A percentile compares a stretch with the other conserved stretches of the same genome.
These are phyloP conservation scores for Cardiocondyla obscurior DNA, from an alignment of 1,140 invertebrate genomes.

Conservation along the genomic window DNA sequence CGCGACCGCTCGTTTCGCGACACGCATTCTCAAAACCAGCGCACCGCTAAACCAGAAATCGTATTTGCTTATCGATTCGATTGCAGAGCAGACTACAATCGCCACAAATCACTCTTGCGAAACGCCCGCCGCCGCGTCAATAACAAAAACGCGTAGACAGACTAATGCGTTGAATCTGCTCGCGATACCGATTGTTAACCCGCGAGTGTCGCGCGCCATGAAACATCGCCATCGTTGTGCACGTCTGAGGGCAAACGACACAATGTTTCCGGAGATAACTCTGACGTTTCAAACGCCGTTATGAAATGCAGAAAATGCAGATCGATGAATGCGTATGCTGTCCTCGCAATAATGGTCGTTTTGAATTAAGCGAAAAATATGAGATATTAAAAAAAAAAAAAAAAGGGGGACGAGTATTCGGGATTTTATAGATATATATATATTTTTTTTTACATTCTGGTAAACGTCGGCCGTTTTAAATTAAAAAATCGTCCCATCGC, in stretches of 20 bases:
- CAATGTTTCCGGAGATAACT: conserved; percentile 36
- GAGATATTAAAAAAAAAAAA: neutral
- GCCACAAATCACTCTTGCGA: conserved; percentile 53
- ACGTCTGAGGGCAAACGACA: conserved; percentile 16
- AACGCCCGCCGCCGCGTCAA: conserved; percentile 49
- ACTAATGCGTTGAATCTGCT: conserved; percentile 63
- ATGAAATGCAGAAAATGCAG: conserved; percentile 23
- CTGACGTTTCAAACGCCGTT: conserved; percentile 18
- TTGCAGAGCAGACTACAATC: conserved; percentile 23
- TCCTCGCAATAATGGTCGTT: neutral
- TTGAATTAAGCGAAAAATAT: conserved; percentile 20
- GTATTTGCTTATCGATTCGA: conserved; percentile 49
- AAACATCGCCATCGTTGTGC: conserved; percentile 30
- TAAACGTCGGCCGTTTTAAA: neutral
- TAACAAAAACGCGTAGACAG: conserved; percentile 65
- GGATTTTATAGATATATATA: too few relatives aligned
- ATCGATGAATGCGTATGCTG: neutral
- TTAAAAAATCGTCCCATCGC: neutral
- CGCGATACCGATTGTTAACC: conserved; percentile 70
- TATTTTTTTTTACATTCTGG: conserved; percentile 15
- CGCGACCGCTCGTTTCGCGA: conserved; percentile 22
- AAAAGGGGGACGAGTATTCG: too few relatives aligned
- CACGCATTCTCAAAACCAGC: conserved; percentile 38
- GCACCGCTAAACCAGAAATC: conserved; percentile 21
- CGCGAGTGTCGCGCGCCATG: conserved; percentile 39